A percentile compares a stretch with the other conserved stretches of the same genome.
phyloP scores from a whole-genome alignment of 2,113 vertebrate genomes.

The Anoura caudifer region DNA sequence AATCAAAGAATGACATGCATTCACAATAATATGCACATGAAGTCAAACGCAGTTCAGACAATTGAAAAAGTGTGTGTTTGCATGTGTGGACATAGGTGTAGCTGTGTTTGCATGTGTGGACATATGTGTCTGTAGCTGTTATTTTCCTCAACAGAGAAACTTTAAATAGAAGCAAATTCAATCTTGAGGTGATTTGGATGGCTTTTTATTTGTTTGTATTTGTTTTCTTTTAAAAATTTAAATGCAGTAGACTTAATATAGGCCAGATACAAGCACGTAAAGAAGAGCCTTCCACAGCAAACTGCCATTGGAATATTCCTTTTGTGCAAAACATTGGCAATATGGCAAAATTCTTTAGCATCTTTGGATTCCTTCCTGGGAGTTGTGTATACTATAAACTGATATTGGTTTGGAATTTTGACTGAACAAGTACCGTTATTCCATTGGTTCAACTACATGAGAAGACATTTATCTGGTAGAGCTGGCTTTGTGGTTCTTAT shows the following conservation, averaged over 20 bases:
- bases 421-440: not conserved
- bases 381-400: not conserved
- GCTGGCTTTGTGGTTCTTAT: not conserved
- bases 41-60: not conserved
- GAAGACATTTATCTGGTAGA: not conserved
- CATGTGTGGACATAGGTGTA: not conserved
- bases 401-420: not conserved
- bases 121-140: not conserved
- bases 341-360: not conserved
- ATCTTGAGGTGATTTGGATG: not conserved
- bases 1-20: not conserved
- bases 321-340: not conserved
- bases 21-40: not conserved
- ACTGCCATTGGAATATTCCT: not conserved
- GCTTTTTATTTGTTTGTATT: not conserved
- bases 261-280: not conserved
- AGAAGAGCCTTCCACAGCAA: not conserved
- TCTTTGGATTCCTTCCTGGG: not conserved
- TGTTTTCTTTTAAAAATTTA: constrained; percentile 11
- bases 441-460: not conserved
- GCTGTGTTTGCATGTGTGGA: not conserved
- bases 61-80: not conserved
- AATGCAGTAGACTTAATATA: not conserved
- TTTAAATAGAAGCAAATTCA: not conserved
- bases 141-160: not conserved